Evolutionary conservation across 2,888 invertebrate species (phyloP), one percentile per base, ranked within the genome.

Genomic region (Stenchaetothrips biformis): DNA sequence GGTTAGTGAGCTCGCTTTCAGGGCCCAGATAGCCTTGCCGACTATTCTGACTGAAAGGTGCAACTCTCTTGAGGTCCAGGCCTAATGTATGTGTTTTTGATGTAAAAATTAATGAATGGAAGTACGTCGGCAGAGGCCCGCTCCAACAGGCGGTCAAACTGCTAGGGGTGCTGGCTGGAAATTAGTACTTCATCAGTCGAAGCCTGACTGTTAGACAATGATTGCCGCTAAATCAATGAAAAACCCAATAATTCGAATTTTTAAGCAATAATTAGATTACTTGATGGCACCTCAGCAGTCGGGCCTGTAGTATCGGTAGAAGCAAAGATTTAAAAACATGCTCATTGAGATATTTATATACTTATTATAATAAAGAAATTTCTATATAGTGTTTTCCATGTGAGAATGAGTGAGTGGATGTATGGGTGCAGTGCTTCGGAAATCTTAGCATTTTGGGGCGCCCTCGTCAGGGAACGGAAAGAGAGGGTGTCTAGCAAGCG

Each of bases 101-200:
- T 37, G 16, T 53, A 53, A 53, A 53, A 16, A 13, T 53, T 3
- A 53, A 53, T 9, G 16, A 13, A n/a, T 67, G 67, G 25, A 67
- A 67, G 67, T 67, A 67, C 67, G 67, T n/a, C 21, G n/a, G 67
- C 67, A 67, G 67, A 6, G 67, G 67, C 67, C 67, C 67, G 18
- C 67, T 67, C 67, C 67, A 67, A 67, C 67, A 67, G 67, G 67
- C 67, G 67, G n/a, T 67, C 67, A 67, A 67, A 67, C 67, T 67
- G 67, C 67, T 67, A 21, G 67, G 67, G 67, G 21, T 67, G 67
- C 67, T 53, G 53, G 53, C 53, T 53, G 53, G 21, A 67, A 67
- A n/a, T 67, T 67, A 67, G 67, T 67, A 67, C 67, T 67, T 67
- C 67, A n/a, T 67, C 67, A 67, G 67, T 67, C 67, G 21, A 67